Evolutionary conservation across 2,113 vertebrate species (phyloP).

Genomic region (Phaethon lepturus): DNA sequence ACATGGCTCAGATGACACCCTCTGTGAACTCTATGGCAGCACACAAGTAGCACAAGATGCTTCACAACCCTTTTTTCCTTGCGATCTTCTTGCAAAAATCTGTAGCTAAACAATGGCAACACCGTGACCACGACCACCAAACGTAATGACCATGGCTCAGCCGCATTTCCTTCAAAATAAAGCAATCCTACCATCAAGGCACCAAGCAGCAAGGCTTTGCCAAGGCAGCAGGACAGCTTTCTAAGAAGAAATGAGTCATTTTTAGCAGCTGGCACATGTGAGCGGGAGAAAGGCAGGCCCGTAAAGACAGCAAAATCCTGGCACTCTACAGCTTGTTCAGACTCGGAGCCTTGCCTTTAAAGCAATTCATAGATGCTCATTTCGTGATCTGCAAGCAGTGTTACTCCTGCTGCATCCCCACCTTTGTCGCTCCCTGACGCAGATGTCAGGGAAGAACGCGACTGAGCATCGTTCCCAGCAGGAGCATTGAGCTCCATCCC

Average conservation of each 20-base stretch:
- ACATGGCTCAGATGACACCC: not conserved
- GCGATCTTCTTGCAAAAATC: not conserved
- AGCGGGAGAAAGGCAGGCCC: not conserved
- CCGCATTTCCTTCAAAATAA: not conserved
- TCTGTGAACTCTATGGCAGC: not conserved
- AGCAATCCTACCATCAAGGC: not conserved
- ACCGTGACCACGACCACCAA: no score
- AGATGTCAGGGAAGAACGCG: not conserved
- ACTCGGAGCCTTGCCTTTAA: not conserved
- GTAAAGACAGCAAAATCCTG: not conserved
- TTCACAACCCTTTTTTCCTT: not conserved
- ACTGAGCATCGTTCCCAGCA: not conserved
- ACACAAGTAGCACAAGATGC: not conserved
- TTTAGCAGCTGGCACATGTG: not conserved
- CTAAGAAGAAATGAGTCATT: not conserved
- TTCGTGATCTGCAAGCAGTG: not conserved
- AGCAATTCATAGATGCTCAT: not conserved
- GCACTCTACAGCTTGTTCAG: not conserved
- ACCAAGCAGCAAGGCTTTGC: not conserved
- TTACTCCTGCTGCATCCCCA: not conserved
- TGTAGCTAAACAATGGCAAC: not conserved
- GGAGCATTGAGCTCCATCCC: not conserved
- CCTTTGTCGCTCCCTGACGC: not conserved
- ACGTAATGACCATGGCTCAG: accelerated
- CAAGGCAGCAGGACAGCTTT: not conserved